phyloP scores from a whole-genome alignment of 2,888 invertebrate species.

The Cancer borealis region DNA sequence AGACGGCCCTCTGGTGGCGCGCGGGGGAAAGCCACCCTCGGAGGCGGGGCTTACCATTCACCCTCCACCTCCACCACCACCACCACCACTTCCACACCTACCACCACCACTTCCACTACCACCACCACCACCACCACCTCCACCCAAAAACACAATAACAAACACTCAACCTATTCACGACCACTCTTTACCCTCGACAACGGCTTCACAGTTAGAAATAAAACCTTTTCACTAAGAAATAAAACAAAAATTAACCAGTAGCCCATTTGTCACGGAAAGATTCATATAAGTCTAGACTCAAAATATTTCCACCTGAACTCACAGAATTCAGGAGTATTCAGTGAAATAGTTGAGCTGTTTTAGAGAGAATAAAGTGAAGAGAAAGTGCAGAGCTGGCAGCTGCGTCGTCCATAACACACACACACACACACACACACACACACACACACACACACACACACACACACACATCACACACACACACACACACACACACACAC shows the following conservation, averaged over 20 bases:
- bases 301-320: not conserved
- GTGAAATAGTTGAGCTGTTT: not conserved
- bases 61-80: not conserved
- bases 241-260: not conserved
- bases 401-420: not conserved
- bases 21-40: constrained; percentile 47
- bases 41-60: constrained; percentile 71
- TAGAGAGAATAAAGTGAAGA: not conserved
- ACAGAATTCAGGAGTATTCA: not conserved
- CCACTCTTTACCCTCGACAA: not conserved
- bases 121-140: too few species aligned
- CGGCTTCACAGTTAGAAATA: not conserved
- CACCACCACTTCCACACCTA: not conserved
- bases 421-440: not conserved
- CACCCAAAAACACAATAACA: not conserved
- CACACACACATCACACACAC: not conserved
- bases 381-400: not conserved
- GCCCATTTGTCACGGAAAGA: not conserved
- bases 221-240: not conserved
- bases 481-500: too few species aligned
- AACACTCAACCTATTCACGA: not conserved
- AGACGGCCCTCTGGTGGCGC: constrained; percentile 57
- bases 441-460: too few species aligned
- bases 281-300: not conserved
- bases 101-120: too few species aligned